These are phyloP conservation scores for Sebastes goodei DNA, from an alignment of 2,797 vertebrate genomes.

Conservation along the genomic window DNA sequence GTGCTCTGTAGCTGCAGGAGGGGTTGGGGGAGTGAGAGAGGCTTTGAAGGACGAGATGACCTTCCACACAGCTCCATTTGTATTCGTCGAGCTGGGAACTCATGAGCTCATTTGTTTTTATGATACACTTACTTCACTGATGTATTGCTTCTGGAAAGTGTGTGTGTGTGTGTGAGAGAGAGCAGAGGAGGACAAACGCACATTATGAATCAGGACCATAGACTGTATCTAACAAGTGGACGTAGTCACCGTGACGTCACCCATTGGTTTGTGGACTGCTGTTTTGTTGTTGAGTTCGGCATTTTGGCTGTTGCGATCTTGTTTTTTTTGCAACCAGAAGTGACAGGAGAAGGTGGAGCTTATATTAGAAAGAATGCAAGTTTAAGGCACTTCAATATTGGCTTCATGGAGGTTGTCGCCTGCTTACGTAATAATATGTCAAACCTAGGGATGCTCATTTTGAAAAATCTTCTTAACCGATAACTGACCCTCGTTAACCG, in stretches of 20 bases:
- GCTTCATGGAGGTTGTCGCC: no score
- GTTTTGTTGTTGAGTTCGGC: neutral
- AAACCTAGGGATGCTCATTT: no score
- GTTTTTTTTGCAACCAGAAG: neutral
- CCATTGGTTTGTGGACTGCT: neutral
- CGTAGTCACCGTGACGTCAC: neutral
- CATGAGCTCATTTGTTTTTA: neutral
- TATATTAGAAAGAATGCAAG: no score
- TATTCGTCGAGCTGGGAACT: neutral
- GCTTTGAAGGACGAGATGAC: neutral
- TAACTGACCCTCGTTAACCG: no score
- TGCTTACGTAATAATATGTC: neutral
- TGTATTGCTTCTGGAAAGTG: neutral
- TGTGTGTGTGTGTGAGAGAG: neutral
- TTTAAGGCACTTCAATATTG: no score
- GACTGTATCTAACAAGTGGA: neutral
- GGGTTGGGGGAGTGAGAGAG: neutral
- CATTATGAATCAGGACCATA: neutral
- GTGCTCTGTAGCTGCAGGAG: neutral
- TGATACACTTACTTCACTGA: neutral
- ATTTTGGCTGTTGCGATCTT: neutral
- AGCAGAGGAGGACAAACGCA: conserved; percentile 40
- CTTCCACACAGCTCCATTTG: neutral
- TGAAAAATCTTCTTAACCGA: no score
- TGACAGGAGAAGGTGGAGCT: neutral